Conservation (phyloP, 2,888 invertebrate genomes). For the Epistrophe grossulariae region DNA sequence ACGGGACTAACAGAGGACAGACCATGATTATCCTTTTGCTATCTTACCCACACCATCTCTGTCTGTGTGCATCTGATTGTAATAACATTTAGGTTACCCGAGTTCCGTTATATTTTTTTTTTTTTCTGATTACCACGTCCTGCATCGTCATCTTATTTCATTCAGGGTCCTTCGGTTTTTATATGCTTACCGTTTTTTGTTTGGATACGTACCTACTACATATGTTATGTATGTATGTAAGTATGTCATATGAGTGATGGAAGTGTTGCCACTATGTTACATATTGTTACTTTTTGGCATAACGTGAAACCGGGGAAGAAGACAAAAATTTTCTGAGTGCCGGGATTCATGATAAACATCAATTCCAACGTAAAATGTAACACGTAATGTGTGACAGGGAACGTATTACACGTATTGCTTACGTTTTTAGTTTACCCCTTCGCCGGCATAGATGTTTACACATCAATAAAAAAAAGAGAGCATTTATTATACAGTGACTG, state of each 20-base stretch:
- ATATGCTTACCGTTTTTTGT: constrained; percentile 11
- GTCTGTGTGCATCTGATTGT: constrained; percentile 61
- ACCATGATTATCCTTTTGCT: constrained; percentile 17
- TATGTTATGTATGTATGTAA: background rate
- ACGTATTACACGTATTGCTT: too few relatives aligned
- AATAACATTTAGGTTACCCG: constrained; percentile 61
- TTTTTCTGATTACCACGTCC: constrained; percentile 15
- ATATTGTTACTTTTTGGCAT: background rate
- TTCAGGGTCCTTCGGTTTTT: constrained; percentile 2
- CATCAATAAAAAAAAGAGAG: too few relatives aligned
- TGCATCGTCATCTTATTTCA: constrained; percentile 51
- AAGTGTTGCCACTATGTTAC: background rate
- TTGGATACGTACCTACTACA: background rate
- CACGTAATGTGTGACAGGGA: too few relatives aligned
- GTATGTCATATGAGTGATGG: background rate
- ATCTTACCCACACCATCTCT: constrained; percentile 20
- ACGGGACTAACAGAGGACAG: background rate
- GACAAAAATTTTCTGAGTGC: too few relatives aligned
- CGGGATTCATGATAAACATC: too few relatives aligned
- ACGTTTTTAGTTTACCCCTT: too few relatives aligned
- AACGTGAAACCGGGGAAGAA: too few relatives aligned
- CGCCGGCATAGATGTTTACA: too few relatives aligned
- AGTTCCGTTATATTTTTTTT: constrained; percentile 24
- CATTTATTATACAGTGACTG: too few relatives aligned
- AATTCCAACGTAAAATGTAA: too few relatives aligned